These are phyloP conservation scores for Ceratina calcarata DNA, from an alignment of 1,140 invertebrate genomes.

Conservation along the genomic window DNA sequence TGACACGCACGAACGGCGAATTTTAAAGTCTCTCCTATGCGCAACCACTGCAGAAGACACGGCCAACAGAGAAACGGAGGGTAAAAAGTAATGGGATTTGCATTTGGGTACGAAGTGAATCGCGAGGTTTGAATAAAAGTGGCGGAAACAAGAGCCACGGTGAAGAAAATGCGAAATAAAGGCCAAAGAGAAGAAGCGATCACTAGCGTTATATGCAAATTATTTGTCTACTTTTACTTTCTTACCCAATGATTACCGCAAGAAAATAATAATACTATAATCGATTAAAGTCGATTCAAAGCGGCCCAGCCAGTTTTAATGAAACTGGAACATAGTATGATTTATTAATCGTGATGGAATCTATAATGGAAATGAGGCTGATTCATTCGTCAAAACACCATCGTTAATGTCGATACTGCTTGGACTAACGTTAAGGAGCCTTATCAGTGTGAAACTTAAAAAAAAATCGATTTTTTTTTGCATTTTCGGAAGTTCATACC, in stretches of 20 bases:
- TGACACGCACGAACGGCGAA: constrained; percentile 56
- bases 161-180: background rate
- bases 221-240: background rate
- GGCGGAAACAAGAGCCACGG: background rate
- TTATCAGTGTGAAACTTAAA: too few species aligned
- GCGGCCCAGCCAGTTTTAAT: constrained; percentile 15
- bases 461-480: too few species aligned
- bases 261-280: constrained; percentile 21
- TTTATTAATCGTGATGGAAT: constrained; percentile 39
- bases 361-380: constrained; percentile 2
- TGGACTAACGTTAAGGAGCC: background rate
- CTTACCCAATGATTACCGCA: background rate
- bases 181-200: background rate
- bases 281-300: constrained; percentile 11
- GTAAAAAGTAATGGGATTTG: constrained; percentile 55
- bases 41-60: constrained; percentile 12
- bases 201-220: constrained; percentile 25
- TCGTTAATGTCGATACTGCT: background rate
- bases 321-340: constrained; percentile 24
- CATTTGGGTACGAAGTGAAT: constrained; percentile 40
- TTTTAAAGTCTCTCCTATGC: constrained; percentile 53
- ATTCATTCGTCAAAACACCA: constrained; percentile 30
- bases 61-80: constrained; percentile 30
- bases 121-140: constrained; percentile 34
- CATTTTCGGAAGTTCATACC: too few species aligned